A percentile compares a stretch with the other conserved stretches of the same genome.
Conservation (phyloP, 2,888 invertebrate genomes). For the Perizoma flavofasciatum region DNA sequence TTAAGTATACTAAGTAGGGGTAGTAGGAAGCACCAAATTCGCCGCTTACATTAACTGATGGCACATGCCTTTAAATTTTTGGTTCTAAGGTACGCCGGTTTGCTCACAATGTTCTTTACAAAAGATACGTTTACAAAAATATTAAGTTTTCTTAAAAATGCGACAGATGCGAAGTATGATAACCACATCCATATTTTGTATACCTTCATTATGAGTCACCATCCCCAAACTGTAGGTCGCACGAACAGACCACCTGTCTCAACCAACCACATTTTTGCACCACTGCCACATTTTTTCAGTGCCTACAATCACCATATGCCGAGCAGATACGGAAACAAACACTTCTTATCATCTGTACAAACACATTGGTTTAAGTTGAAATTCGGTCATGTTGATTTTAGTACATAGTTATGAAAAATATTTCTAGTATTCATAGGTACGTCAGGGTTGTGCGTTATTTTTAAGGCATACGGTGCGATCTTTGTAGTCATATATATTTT, state of each 20-base stretch:
- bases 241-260: conserved; percentile 42
- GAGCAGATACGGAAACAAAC: conserved; percentile 36
- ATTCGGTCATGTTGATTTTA: conserved; percentile 6
- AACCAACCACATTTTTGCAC: conserved; percentile 35
- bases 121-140: not conserved
- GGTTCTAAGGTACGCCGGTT: too few relatives aligned
- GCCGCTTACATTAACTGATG: too few relatives aligned
- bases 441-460: not conserved
- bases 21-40: too few relatives aligned
- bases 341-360: conserved; percentile 30
- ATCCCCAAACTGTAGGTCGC: conserved; percentile 44
- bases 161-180: not conserved
- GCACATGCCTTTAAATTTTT: too few relatives aligned
- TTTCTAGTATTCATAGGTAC: too few relatives aligned
- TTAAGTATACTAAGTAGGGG: too few relatives aligned
- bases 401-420: too few relatives aligned
- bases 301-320: conserved; percentile 42
- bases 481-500: too few relatives aligned
- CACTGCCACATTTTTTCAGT: conserved; percentile 18
- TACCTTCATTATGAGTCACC: conserved; percentile 35
- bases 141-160: not conserved
- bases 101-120: too few relatives aligned
- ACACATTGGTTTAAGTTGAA: conserved; percentile 24
- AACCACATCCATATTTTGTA: not conserved
- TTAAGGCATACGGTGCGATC: too few relatives aligned